phyloP scores from a whole-genome alignment of 2,888 invertebrate genomes.

The Chironomus riparius region DNA sequence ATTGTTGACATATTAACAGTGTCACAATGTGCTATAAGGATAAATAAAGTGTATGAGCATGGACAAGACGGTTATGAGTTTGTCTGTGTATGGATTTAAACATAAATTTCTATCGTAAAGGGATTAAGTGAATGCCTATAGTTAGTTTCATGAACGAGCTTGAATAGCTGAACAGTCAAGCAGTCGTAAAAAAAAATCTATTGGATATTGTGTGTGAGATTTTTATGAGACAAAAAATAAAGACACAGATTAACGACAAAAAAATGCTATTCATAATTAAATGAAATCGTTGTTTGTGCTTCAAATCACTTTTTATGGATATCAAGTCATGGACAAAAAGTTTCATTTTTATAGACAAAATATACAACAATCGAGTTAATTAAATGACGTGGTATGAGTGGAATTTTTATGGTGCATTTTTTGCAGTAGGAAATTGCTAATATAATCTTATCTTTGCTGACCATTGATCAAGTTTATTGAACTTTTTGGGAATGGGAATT shows the following conservation, averaged over 20 bases:
- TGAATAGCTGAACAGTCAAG: neutral
- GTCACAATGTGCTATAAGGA: neutral
- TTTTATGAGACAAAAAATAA: neutral
- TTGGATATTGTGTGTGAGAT: neutral
- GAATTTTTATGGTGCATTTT: too few species aligned
- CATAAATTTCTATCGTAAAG: neutral
- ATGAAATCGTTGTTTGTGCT: neutral
- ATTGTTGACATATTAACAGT: neutral
- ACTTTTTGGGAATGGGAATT: too few species aligned
- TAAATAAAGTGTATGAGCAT: neutral
- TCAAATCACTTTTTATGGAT: neutral
- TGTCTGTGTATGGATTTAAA: neutral
- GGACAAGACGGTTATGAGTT: neutral
- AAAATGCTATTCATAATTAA: neutral
- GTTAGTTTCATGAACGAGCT: too few species aligned
- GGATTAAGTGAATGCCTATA: neutral
- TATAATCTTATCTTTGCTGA: too few species aligned
- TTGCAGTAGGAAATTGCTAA: too few species aligned
- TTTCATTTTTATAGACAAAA: too few species aligned
- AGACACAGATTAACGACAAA: neutral
- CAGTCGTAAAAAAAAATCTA: neutral
- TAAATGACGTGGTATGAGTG: too few species aligned
- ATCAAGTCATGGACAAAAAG: too few species aligned
- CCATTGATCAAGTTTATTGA: too few species aligned
- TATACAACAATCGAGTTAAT: too few species aligned